These are phyloP conservation scores for Eulemur albifrons DNA, from an alignment of 2,797 vertebrate species.

Conservation along the genomic window DNA sequence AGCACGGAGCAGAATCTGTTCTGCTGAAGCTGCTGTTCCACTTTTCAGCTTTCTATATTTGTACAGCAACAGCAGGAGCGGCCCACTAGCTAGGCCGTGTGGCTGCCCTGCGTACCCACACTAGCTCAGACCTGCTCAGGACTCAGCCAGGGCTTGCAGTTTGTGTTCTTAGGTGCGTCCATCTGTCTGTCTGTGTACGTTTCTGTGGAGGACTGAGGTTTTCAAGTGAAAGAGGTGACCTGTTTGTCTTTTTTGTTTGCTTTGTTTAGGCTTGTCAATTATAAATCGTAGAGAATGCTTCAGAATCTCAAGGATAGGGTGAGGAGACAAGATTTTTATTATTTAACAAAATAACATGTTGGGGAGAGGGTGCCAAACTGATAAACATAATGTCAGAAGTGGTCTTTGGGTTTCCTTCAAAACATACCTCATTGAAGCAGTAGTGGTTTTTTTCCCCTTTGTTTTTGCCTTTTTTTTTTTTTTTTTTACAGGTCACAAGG, in stretches of 20 bases:
- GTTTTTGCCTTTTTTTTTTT: background rate
- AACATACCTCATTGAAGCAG: background rate
- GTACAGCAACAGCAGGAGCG: constrained; percentile 77
- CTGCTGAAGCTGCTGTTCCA: constrained; percentile 76
- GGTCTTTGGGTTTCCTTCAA: constrained; percentile 30
- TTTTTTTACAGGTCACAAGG: background rate
- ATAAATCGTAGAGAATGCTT: constrained; percentile 12
- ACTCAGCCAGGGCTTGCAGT: constrained; percentile 55
- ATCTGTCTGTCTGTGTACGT: constrained; percentile 69
- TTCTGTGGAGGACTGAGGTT: constrained; percentile 71
- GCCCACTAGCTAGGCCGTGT: constrained; percentile 49
- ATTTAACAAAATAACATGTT: background rate
- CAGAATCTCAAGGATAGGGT: background rate
- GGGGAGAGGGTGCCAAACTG: constrained; percentile 26
- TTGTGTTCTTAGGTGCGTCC: constrained; percentile 50
- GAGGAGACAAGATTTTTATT: constrained; percentile 46
- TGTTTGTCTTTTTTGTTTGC: constrained; percentile 54
- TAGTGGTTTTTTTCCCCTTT: background rate
- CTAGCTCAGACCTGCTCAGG: constrained; percentile 43
- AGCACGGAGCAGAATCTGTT: constrained; percentile 76
- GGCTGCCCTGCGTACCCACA: constrained; percentile 40
- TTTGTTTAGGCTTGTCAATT: constrained; percentile 45
- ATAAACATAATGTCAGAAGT: constrained; percentile 13
- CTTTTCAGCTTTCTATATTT: constrained; percentile 84
- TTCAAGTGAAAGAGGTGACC: constrained; percentile 78